These are phyloP conservation scores for Propsilocerus akamusi DNA, from an alignment of 1,140 invertebrate species.

Conservation along the genomic window DNA sequence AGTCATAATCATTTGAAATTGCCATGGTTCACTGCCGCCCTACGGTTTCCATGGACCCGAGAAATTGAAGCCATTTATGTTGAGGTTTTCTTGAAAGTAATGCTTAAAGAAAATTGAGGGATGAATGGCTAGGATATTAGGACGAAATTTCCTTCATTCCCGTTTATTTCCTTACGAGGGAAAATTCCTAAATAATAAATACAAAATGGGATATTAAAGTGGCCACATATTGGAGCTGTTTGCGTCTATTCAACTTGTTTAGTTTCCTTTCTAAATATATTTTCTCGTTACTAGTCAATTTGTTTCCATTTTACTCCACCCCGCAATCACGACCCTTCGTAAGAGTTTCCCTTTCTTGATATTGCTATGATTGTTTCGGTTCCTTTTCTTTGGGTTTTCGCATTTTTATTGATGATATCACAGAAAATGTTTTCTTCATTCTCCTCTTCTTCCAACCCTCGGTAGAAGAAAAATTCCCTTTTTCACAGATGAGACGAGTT, in stretches of 20 bases:
- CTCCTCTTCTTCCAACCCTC: neutral
- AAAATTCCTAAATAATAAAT: neutral
- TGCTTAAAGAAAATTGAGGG: no score
- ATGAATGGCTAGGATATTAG: no score
- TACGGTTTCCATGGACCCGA: no score
- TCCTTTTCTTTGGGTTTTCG: neutral
- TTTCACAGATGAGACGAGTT: neutral
- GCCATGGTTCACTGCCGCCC: no score
- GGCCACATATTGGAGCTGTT: conserved; percentile 1
- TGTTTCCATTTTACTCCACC: neutral
- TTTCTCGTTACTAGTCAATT: conserved; percentile 2
- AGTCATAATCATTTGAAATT: no score
- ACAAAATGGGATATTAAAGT: neutral
- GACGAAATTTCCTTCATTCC: no score
- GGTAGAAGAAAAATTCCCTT: neutral
- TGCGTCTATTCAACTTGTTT: neutral
- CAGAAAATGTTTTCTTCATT: neutral
- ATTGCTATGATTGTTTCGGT: neutral
- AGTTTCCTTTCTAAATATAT: neutral
- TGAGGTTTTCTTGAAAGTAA: no score
- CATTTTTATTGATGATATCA: conserved; percentile 2
- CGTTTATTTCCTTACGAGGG: no score
- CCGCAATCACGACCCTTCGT: neutral
- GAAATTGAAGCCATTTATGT: no score
- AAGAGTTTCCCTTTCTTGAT: neutral